Evolutionary conservation across 1,140 invertebrate genomes (phyloP), one percentile per base, ranked within the genome.

Genomic region (Cotesia glomerata): DNA sequence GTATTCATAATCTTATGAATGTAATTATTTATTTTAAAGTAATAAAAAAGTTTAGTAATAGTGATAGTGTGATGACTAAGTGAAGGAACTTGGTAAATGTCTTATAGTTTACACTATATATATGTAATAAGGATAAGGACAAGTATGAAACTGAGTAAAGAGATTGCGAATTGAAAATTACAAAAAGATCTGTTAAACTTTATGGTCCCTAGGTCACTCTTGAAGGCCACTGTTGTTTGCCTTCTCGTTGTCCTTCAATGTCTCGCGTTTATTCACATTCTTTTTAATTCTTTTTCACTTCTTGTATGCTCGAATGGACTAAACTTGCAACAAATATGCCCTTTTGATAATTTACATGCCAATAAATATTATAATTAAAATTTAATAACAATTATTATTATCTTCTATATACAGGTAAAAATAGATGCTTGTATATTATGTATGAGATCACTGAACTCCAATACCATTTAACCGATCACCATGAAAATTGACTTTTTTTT

Each of bases 221-320:
- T 34, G 61, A 63, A 63, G 61, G 34, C 61, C 34, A 63, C 13
- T 18, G 59, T 32, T 35, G 26, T 32, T 35, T 63, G 61, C 32
- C 61, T 63, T 63, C 36, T 63, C 26, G 34, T 39, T 63, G 61
- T 36, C 61, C 61, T 63, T 63, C 26, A 14, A 35, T 35, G 61
- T 63, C 61, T 35, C 34, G 61, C 35, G 34, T 63, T 63, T n/a
- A 63, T 63, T 63, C 39, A 45, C 4, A 45, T 45, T 63, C 36
- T 63, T n/a, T n/a, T n/a, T n/a, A 0, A 45, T 45, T 63, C 36
- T 63, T 11, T 18, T 63, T 63, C 61, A 4, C 8, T 5, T 14
- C 13, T 14, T 36, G 34, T 13, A 32, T 16, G 61, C 9, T 14
- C 61, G 35, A 39, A 35, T 14, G 26, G 58, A 59, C 58, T 9